A percentile compares a stretch with the other conserved stretches of the same genome.
Conservation (phyloP, 2,113 vertebrate genomes). For the Pycnonotus jocosus region DNA sequence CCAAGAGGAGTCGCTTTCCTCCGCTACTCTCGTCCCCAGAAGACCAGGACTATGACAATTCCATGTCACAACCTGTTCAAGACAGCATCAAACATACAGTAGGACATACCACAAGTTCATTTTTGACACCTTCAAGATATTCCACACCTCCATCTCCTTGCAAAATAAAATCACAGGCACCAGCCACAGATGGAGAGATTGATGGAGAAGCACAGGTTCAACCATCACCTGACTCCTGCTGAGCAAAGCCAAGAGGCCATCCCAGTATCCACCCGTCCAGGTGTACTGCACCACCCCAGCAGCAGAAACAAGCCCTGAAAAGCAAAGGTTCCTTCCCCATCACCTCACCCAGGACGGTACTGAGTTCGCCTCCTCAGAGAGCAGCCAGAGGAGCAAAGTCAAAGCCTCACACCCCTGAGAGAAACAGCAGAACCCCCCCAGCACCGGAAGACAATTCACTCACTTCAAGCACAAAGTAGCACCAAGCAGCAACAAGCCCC, state of each 20-base stretch:
- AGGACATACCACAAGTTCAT: not conserved
- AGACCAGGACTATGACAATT: not conserved
- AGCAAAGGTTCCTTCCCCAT: not conserved
- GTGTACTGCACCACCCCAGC: not conserved
- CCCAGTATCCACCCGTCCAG: not conserved
- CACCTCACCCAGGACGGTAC: fast-evolving
- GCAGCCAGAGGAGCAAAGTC: not conserved
- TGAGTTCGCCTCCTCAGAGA: not conserved
- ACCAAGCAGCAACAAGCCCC: not conserved
- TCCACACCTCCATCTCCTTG: not conserved
- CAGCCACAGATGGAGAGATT: not conserved
- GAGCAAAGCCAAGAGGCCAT: not conserved
- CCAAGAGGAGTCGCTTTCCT: not conserved
- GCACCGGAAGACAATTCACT: not conserved
- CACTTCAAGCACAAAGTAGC: not conserved
- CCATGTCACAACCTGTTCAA: not conserved
- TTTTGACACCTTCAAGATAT: not conserved
- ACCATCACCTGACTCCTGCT: not conserved
- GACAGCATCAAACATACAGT: not conserved
- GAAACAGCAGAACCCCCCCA: not conserved
- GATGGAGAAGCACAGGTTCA: not conserved
- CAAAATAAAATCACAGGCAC: not conserved
- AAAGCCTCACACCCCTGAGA: not conserved
- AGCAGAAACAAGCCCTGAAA: not conserved
- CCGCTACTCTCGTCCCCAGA: not conserved